phyloP scores from a whole-genome alignment of 1,140 invertebrate genomes.

The Eumaeus atala region DNA sequence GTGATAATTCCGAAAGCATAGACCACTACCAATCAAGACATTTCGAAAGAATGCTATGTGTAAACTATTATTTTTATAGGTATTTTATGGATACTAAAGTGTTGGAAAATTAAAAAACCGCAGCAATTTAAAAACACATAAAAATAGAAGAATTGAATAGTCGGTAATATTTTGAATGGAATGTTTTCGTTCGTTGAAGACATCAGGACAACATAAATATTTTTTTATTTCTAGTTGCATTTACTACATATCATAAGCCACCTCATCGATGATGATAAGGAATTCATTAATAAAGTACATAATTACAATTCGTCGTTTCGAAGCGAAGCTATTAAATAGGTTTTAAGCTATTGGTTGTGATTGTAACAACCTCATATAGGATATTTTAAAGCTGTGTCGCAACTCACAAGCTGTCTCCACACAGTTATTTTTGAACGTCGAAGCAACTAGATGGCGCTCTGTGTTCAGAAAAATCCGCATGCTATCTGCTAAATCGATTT shows the following conservation, averaged over 20 bases:
- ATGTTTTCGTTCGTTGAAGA: too few relatives aligned
- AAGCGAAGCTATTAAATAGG: constrained; percentile 37
- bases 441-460: constrained; percentile 1
- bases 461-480: not conserved
- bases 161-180: too few relatives aligned
- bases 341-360: constrained; percentile 7
- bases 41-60: too few relatives aligned
- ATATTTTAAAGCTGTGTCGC: constrained; percentile 1
- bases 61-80: not conserved
- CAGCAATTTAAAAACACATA: too few relatives aligned
- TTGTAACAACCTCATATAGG: constrained; percentile 1
- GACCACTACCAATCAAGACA: too few relatives aligned
- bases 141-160: too few relatives aligned
- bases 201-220: too few relatives aligned
- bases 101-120: not conserved
- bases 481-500: constrained; percentile 16
- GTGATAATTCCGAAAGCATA: too few relatives aligned
- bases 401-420: constrained; percentile 12
- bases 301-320: constrained; percentile 36
- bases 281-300: constrained; percentile 48
- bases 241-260: constrained; percentile 51
- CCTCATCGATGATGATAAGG: constrained; percentile 59
- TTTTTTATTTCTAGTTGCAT: not conserved
- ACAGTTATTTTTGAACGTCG: not conserved
- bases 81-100: constrained; percentile 2